phyloP scores from a whole-genome alignment of 1,140 invertebrate species.

The Drosophila asahinai region DNA sequence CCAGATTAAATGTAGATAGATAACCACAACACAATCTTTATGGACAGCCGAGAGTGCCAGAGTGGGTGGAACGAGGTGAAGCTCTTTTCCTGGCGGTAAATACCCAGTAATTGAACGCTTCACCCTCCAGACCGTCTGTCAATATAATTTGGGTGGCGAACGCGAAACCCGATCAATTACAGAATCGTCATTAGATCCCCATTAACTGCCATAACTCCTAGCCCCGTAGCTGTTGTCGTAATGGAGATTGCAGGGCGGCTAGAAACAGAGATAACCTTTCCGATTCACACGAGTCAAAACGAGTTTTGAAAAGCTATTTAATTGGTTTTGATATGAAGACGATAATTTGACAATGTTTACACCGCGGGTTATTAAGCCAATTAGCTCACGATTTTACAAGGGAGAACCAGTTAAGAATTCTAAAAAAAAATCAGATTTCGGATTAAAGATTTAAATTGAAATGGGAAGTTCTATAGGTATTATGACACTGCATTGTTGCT shows the following conservation, averaged over 20 bases:
- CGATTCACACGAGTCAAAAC: constrained; percentile 23
- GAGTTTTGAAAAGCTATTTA: constrained; percentile 6
- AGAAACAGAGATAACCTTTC: constrained; percentile 15
- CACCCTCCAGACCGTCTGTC: constrained; percentile 27
- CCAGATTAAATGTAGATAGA: constrained; percentile 36
- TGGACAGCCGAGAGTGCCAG: constrained; percentile 22
- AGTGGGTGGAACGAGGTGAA: constrained; percentile 10
- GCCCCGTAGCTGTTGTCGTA: constrained; percentile 13
- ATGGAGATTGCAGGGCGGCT: constrained; percentile 23
- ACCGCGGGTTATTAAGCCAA: neutral
- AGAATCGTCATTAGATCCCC: constrained; percentile 29
- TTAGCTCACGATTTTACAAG: neutral
- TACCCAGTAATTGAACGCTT: constrained; percentile 22
- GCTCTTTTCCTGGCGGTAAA: constrained; percentile 1
- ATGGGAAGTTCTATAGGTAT: neutral
- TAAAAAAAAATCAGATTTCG: neutral
- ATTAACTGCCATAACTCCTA: constrained; percentile 33
- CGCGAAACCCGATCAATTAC: constrained; percentile 9
- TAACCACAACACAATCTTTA: constrained; percentile 40
- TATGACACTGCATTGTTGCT: neutral
- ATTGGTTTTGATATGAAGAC: constrained; percentile 9
- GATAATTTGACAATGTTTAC: constrained; percentile 6
- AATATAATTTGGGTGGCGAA: constrained; percentile 30
- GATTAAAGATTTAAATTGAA: neutral
- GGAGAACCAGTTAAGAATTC: no score